Base-by-base conservation (phyloP, 2,113 vertebrate genomes). In the Leucosticte australis region DNA sequence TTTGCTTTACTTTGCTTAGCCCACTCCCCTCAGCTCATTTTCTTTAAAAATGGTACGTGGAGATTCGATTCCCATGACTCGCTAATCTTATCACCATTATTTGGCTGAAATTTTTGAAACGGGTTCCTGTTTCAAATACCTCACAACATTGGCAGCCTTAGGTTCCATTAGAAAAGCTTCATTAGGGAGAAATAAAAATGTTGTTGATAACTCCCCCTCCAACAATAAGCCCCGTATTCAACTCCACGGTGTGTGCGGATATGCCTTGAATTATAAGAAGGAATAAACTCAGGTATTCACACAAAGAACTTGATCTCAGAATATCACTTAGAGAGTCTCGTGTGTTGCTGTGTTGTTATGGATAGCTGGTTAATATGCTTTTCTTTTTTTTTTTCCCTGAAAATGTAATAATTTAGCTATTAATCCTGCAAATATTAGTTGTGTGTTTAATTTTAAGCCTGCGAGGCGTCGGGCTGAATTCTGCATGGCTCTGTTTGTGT, bases 31-130 rank as follows among this genome's bases (percentile, higher is more conserved):
- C 85, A 7, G 59, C 90, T 86, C 77, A 24, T 89, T 90, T 95
- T 93, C 80, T 78, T 86, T 94, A 94, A 93, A 95, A 92, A 80
- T 65, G 68, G 69, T 89, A 30, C 6, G 5, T n/a, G 83, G 91
- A 82, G 92, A 33, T 70, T 70, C 26, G 60, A 93, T 94, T 97
- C 87, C 97, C 92, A 67, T 70, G 85, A 85, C 92, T 94, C 19
- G 12, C 89, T 92, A 95, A 94, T 90, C 95, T 89, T 79, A 91
- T 90, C 91, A 93, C 95, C 95, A 86, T 89, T 90, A 82, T 92
- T 97, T 96, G 95, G 86, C 52, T 87, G 92, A 95, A 96, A 92
- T 41, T 77, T 85, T 84, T 75, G 67, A 89, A 92, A 89, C 3
- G 7, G 71, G n/a, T 56, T 94, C 12, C 86, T 82, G 56, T 96